These are phyloP conservation scores for Acanthoscelides obtectus DNA, from an alignment of 2,888 invertebrate genomes.

Conservation along the genomic window DNA sequence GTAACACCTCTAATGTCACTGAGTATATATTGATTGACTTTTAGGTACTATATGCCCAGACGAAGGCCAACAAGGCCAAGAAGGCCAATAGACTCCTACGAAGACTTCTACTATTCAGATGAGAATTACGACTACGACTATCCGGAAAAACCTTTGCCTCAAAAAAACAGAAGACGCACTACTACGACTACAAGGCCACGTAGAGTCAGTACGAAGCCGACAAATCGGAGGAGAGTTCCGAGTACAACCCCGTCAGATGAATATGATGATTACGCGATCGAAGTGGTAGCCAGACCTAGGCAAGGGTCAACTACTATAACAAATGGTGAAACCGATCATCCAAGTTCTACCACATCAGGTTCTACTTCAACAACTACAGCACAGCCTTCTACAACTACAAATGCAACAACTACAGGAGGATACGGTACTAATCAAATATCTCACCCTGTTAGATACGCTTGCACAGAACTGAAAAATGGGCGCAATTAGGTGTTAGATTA, in stretches of 20 bases:
- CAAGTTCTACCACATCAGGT: slow-evolving; percentile 13
- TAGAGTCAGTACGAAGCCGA: slow-evolving; percentile 18
- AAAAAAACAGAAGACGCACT: slow-evolving; percentile 21
- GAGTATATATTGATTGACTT: no score
- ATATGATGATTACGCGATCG: slow-evolving; percentile 18
- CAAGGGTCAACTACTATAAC: slow-evolving; percentile 20
- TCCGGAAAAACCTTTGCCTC: slow-evolving; percentile 22
- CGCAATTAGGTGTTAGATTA: no score
- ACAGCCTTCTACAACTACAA: slow-evolving; percentile 6
- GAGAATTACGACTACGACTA: slow-evolving; percentile 26
- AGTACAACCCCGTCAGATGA: slow-evolving; percentile 20
- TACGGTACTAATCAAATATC: slow-evolving; percentile 19
- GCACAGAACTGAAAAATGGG: no score
- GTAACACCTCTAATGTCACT: no score
- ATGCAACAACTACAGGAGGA: slow-evolving; percentile 19
- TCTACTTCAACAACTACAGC: slow-evolving; percentile 37
- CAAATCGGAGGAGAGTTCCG: slow-evolving; percentile 16
- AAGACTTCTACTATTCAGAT: slow-evolving; percentile 16
- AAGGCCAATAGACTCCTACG: slow-evolving; percentile 24
- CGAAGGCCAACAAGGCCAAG: slow-evolving; percentile 14
- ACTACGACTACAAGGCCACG: slow-evolving; percentile 20
- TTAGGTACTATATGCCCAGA: not conserved
- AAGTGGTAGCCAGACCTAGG: slow-evolving; percentile 16
- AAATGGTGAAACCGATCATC: slow-evolving; percentile 15
- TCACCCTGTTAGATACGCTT: no score